Evolutionary conservation across 2,888 invertebrate genomes (phyloP).

Genomic region (Dynastes tityus): DNA sequence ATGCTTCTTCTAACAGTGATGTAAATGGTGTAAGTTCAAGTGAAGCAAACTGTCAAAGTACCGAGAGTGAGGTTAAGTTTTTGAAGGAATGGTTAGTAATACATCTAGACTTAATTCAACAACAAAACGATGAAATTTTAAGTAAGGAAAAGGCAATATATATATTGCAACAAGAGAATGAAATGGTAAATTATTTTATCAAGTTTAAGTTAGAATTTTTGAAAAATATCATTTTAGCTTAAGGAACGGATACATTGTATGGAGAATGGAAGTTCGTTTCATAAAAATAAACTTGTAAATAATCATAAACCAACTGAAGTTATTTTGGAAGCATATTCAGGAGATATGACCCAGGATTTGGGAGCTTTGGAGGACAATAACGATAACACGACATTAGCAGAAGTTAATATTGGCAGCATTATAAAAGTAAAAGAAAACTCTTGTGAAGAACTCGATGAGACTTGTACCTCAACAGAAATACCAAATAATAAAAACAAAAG

Average conservation of each 20-base stretch:
- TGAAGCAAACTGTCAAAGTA: constrained; percentile 64
- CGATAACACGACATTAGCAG: constrained; percentile 52
- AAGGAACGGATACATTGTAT: constrained; percentile 77
- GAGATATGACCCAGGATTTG: constrained; percentile 69
- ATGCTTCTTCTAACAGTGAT: constrained; percentile 77
- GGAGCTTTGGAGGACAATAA: constrained; percentile 63
- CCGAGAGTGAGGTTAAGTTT: constrained; percentile 77
- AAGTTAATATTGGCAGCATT: constrained; percentile 38
- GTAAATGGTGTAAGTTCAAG: constrained; percentile 62
- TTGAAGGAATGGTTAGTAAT: constrained; percentile 85
- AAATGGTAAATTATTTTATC: constrained; percentile 75
- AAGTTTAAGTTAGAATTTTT: constrained; percentile 11
- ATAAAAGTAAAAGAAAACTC: constrained; percentile 30
- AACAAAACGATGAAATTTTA: constrained; percentile 88
- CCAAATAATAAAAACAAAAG: constrained; percentile 37
- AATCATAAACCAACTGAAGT: constrained; percentile 52
- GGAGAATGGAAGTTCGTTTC: constrained; percentile 74
- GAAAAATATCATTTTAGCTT: constrained; percentile 60
- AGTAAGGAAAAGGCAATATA: constrained; percentile 86
- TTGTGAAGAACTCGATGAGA: constrained; percentile 14
- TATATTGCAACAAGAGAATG: constrained; percentile 83
- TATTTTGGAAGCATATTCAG: constrained; percentile 53
- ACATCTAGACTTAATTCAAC: constrained; percentile 91
- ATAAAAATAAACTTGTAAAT: constrained; percentile 58
- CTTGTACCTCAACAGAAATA: constrained; percentile 18